Evolutionary conservation across 2,113 vertebrate genomes (phyloP), one percentile per base, ranked within the genome.

Genomic region (Syngnathus typhle): DNA sequence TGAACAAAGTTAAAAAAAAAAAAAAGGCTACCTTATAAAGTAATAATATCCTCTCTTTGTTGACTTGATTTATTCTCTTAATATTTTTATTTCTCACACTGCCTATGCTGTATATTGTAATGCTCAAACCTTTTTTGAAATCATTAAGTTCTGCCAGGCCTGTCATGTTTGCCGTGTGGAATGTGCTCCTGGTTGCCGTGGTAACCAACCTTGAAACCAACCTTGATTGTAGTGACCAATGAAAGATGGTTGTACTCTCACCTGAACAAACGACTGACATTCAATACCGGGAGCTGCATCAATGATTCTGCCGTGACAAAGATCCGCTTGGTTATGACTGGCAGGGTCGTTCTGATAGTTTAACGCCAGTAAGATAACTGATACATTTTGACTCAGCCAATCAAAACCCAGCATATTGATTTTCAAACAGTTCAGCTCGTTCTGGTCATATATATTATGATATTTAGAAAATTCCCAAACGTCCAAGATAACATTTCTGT

Each of bases 101-200:
- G 27, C 27, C 27, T 32, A 32, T 32, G 27, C 27, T 32, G 27
- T 32, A 32, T 39, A 39, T 39, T 39, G 39, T 39, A 39, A 39
- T 39, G 12, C 11, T 44, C 4, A 13, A 44, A 60, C 64, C 5
- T 21, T 55, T 65, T 73, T 81, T 70, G 81, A 69, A 4, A 13
- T 10, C 68, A 69, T 76, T 68, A 4, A 10, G 70, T 79, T 79
- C 73, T 74, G 56, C 73, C 64, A 64, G 65, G 66, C 65, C 72
- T 74, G 60, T 44, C 84, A 74, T 89, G 86, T 90, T 89, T 87
- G 85, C 79, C 67, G 80, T 82, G 82, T 67, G 72, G 78, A 77
- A 68, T 60, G 52, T 62, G 74, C 62, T 82, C 65, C 64, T 67
- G 67, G 82, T 87, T 80, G 80, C 66, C 83, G 87, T 87, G 85